phyloP scores from a whole-genome alignment of 2,888 invertebrate species.

The Isoperla grammatica region DNA sequence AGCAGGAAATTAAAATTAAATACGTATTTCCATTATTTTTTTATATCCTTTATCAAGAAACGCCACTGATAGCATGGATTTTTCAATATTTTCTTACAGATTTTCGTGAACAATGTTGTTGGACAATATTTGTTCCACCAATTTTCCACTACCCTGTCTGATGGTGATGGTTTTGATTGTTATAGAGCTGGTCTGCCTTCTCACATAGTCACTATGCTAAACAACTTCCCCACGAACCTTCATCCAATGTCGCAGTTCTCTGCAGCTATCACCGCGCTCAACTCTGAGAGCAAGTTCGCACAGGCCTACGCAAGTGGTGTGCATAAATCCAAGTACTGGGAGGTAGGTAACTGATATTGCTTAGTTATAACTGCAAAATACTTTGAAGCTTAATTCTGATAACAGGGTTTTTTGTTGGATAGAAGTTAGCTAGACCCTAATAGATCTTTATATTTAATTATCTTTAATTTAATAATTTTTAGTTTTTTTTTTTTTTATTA shows the following conservation, averaged over 20 bases:
- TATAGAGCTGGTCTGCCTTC: slow-evolving; percentile 72
- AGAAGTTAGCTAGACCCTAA: not conserved
- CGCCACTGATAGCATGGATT: no score
- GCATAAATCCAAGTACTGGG: slow-evolving; percentile 88
- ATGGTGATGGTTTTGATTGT: slow-evolving; percentile 37
- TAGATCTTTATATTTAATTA: slow-evolving; percentile 4
- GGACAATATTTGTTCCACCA: no score
- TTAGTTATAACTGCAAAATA: not conserved
- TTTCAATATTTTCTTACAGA: no score
- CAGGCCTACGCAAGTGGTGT: slow-evolving; percentile 86
- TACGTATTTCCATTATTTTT: no score
- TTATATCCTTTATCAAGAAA: no score
- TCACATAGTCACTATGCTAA: slow-evolving; percentile 89
- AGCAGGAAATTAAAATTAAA: no score
- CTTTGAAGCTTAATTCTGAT: no score
- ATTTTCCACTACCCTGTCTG: no score
- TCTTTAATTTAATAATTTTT: no score
- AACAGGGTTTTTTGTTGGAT: not conserved
- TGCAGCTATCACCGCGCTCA: slow-evolving; percentile 84
- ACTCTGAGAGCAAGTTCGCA: slow-evolving; percentile 88
- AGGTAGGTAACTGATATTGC: slow-evolving; percentile 47
- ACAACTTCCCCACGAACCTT: slow-evolving; percentile 81
- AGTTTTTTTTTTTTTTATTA: no score
- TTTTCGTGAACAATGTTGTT: no score
- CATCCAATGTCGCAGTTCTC: slow-evolving; percentile 96